Percentiles rank a stretch among this genome's conserved stretches.
Evolutionary conservation across 2,888 invertebrate species (phyloP).

Genomic region (Caenorhabditis doughertyi): DNA sequence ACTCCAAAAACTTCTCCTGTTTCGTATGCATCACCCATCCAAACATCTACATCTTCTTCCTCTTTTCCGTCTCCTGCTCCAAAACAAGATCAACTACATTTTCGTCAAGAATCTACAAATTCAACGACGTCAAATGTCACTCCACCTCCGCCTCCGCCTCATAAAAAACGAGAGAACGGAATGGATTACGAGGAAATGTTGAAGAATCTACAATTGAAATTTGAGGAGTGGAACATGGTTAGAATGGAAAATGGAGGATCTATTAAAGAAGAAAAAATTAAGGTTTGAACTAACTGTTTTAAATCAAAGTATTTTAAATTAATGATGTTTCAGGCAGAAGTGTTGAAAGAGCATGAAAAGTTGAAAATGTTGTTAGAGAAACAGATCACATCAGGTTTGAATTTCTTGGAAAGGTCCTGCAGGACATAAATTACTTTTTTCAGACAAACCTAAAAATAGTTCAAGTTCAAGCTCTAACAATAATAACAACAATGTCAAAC

Average conservation of each 20-base stretch:
- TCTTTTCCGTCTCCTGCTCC: not conserved
- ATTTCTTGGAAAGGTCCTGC: not conserved
- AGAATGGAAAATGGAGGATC: constrained; percentile 53
- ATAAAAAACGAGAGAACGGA: constrained; percentile 18
- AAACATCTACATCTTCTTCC: not conserved
- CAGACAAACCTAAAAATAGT: constrained; percentile 1
- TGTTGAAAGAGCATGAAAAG: constrained; percentile 49
- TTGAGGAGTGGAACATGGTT: constrained; percentile 49
- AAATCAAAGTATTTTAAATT: not conserved
- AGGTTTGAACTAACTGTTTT: constrained; percentile 39
- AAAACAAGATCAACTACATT: constrained; percentile 1
- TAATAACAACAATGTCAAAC: constrained; percentile 44
- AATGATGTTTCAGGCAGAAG: constrained; percentile 31
- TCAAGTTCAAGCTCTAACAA: not conserved
- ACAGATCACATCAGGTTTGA: constrained; percentile 13
- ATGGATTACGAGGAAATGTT: constrained; percentile 51
- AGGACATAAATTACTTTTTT: not conserved
- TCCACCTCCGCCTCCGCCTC: constrained; percentile 52
- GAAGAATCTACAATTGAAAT: constrained; percentile 42
- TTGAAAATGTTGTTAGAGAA: constrained; percentile 35
- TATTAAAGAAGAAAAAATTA: constrained; percentile 43
- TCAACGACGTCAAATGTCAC: constrained; percentile 2
- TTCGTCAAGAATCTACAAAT: constrained; percentile 17
- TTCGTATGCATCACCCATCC: not conserved
- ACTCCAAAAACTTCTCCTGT: not conserved